Evolutionary conservation across 2,888 invertebrate species (phyloP).

Genomic region (Falcaria lacertinaria): DNA sequence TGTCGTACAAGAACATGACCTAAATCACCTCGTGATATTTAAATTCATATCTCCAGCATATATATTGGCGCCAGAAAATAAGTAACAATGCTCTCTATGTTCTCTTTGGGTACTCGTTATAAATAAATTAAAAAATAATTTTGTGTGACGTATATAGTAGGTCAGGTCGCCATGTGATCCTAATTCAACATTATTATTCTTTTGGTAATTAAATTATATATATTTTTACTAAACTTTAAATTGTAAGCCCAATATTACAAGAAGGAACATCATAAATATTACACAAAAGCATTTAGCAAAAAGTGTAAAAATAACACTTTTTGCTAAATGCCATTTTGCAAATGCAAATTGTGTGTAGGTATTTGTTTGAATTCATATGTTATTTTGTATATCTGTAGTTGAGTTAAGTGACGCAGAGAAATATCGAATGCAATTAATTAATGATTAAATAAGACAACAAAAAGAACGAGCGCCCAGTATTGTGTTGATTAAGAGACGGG

Average conservation of each 20-base stretch:
- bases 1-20: slow-evolving; percentile 19
- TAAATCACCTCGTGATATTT: slow-evolving; percentile 30
- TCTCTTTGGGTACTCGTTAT: background rate
- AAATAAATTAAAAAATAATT: background rate
- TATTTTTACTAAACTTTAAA: too few species aligned
- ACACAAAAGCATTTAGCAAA: too few species aligned
- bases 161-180: background rate
- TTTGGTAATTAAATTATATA: too few species aligned
- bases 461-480: background rate
- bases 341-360: too few species aligned
- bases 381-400: too few species aligned
- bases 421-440: background rate
- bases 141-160: background rate
- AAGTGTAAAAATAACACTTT: too few species aligned
- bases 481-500: background rate
- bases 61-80: background rate
- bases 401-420: too few species aligned
- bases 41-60: slow-evolving; percentile 17
- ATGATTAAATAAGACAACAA: background rate
- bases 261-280: too few species aligned
- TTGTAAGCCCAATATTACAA: too few species aligned
- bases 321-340: too few species aligned
- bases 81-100: background rate
- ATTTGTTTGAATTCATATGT: too few species aligned
- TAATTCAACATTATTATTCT: slow-evolving; percentile 1